Evolutionary conservation across 2,113 vertebrate species (phyloP).

Genomic region (Thryonomys swinderianus): DNA sequence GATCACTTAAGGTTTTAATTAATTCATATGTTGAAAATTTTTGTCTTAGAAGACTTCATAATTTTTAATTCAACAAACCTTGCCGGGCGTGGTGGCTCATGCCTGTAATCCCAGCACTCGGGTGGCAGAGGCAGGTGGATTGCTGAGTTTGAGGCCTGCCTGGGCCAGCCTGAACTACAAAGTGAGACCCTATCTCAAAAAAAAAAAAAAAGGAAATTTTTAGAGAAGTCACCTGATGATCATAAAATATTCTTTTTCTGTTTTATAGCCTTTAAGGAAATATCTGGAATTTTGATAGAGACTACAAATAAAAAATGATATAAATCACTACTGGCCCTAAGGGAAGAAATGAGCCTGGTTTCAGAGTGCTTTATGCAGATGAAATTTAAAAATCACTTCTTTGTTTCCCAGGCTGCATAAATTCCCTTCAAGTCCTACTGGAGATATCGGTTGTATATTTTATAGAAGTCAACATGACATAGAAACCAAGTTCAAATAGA

Average conservation of each 20-base stretch:
- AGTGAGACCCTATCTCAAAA: no score
- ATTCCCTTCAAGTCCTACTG: background rate
- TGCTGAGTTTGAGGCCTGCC: no score
- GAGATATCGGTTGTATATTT: background rate
- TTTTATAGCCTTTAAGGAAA: conserved; percentile 12
- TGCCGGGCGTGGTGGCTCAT: no score
- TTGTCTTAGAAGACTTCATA: conserved; percentile 15
- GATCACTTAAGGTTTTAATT: conserved; percentile 20
- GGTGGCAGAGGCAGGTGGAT: no score
- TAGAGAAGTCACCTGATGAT: background rate
- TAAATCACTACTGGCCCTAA: background rate
- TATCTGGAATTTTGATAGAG: conserved; percentile 18
- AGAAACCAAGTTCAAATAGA: background rate
- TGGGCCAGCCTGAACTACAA: no score
- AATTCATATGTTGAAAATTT: background rate
- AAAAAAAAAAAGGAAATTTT: no score
- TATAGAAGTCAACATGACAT: background rate
- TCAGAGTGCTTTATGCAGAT: background rate
- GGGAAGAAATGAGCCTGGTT: background rate
- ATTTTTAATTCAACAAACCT: no score
- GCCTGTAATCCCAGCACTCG: no score
- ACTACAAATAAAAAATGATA: background rate
- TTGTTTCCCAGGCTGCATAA: conserved; percentile 5
- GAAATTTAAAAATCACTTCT: conserved; percentile 2
- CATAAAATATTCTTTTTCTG: background rate